Conservation (phyloP, 2,797 vertebrate species). For the Sciurus carolinensis region DNA sequence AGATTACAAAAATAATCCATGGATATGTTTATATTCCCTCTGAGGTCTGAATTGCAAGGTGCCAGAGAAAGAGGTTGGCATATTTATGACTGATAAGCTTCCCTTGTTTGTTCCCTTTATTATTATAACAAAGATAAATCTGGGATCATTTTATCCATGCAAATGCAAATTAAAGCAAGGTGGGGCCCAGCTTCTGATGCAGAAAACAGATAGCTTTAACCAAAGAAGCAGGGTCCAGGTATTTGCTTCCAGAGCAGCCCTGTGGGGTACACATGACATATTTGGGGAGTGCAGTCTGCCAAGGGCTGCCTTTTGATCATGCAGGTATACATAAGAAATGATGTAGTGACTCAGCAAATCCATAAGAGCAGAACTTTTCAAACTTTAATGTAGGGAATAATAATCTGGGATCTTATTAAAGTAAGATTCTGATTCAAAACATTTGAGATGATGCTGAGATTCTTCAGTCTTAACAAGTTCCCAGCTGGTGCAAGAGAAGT, state of each 20-base stretch:
- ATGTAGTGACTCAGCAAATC: neutral
- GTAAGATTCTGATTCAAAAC: neutral
- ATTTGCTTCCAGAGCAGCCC: neutral
- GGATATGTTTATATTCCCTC: slow-evolving; percentile 51
- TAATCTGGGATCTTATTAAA: slow-evolving; percentile 8
- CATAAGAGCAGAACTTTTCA: neutral
- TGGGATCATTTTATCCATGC: slow-evolving; percentile 24
- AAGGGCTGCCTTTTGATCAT: neutral
- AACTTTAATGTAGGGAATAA: neutral
- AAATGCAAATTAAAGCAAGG: slow-evolving; percentile 49
- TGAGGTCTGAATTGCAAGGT: slow-evolving; percentile 43
- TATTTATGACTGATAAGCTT: slow-evolving; percentile 57
- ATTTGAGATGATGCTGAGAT: neutral
- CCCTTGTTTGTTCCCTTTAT: slow-evolving; percentile 40
- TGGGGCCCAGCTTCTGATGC: neutral
- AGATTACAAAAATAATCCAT: slow-evolving; percentile 74
- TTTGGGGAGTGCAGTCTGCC: neutral
- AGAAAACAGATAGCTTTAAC: neutral
- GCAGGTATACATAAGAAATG: neutral
- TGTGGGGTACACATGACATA: neutral
- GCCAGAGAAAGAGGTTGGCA: slow-evolving; percentile 34
- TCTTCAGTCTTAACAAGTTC: neutral
- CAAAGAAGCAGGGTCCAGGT: neutral
- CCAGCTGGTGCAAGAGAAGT: neutral
- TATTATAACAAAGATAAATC: slow-evolving; percentile 65